phyloP scores from a whole-genome alignment of 2,888 invertebrate genomes.

The Eupithecia insigniata region DNA sequence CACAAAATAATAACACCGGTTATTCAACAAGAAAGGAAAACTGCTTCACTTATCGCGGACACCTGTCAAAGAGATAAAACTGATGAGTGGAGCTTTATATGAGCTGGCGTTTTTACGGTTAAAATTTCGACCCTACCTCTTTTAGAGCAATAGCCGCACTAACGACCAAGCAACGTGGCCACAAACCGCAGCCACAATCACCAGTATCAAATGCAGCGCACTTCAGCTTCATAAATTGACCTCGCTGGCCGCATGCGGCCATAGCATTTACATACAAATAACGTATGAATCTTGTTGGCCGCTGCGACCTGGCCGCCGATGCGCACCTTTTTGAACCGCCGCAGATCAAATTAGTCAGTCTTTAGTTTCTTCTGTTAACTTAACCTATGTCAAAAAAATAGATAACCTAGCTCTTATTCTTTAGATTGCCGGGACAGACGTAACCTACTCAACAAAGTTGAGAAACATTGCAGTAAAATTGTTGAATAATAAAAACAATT shows the following conservation, averaged over 20 bases:
- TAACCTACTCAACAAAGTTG: background rate
- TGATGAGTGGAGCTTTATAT: background rate
- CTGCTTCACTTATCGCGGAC: conserved; percentile 24
- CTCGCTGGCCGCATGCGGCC: too few species aligned
- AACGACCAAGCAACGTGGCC: too few species aligned
- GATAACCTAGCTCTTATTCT: background rate
- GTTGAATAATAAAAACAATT: background rate
- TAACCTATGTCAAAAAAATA: background rate
- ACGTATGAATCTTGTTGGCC: too few species aligned
- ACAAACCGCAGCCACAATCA: too few species aligned
- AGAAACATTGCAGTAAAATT: background rate
- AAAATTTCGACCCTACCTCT: background rate
- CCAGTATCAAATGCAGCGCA: too few species aligned
- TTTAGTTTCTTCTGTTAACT: background rate
- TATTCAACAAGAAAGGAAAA: conserved; percentile 35
- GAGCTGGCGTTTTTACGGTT: background rate
- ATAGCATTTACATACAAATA: too few species aligned
- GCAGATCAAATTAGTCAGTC: background rate
- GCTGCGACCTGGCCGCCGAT: too few species aligned
- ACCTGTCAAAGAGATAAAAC: conserved; percentile 23
- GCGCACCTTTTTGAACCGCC: background rate
- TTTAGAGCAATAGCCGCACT: too few species aligned
- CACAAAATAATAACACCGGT: conserved; percentile 42
- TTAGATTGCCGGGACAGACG: background rate
- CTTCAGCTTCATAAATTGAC: too few species aligned